Conservation (phyloP, 2,113 vertebrate species). For the Engraulis encrasicolus region DNA sequence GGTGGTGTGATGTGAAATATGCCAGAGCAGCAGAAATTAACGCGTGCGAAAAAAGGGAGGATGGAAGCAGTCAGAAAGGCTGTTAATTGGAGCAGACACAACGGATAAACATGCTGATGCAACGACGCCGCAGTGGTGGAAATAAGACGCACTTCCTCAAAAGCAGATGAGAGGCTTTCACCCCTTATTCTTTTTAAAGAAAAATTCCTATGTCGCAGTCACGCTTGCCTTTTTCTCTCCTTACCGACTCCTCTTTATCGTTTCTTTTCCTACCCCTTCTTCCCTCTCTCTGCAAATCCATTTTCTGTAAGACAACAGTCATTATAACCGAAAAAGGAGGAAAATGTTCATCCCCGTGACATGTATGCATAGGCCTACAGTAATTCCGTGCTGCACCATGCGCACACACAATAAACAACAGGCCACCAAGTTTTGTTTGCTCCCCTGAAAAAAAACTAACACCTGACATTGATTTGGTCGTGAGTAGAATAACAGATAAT, state of each 20-base stretch:
- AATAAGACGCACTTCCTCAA: slow-evolving; percentile 12
- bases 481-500: neutral
- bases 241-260: slow-evolving; percentile 15
- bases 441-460: neutral
- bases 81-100: slow-evolving; percentile 53
- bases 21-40: slow-evolving; percentile 42
- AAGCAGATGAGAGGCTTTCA: slow-evolving; percentile 28
- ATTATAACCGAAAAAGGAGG: neutral
- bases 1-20: too few species aligned
- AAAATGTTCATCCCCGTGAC: neutral
- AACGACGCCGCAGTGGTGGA: slow-evolving; percentile 16
- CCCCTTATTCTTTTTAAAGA: neutral
- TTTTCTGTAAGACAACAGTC: slow-evolving; percentile 26
- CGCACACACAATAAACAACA: too few species aligned
- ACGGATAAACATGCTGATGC: slow-evolving; percentile 52
- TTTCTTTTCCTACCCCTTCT: neutral
- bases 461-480: neutral
- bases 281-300: slow-evolving; percentile 41
- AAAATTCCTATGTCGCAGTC: neutral
- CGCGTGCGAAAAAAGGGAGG: slow-evolving; percentile 48
- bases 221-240: neutral
- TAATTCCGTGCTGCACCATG: neutral
- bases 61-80: slow-evolving; percentile 31
- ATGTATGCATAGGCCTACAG: neutral
- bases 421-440: neutral